Evolutionary conservation across 1,140 invertebrate species (phyloP).

Genomic region (Hycleus cichorii): DNA sequence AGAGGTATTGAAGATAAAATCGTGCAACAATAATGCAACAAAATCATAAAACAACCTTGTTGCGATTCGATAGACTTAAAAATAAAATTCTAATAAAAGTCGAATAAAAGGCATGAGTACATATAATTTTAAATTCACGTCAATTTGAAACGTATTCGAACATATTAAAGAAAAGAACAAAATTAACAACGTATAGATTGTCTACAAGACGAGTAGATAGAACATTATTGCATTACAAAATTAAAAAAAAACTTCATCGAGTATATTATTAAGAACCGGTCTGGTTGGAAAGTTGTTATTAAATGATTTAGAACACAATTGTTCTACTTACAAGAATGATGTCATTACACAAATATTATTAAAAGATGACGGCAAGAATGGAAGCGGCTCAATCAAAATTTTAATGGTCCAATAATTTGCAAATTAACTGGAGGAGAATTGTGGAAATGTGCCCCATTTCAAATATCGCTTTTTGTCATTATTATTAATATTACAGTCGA

Average conservation of each 20-base stretch:
- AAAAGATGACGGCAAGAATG: neutral
- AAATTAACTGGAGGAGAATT: constrained; percentile 3
- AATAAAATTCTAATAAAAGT: constrained; percentile 19
- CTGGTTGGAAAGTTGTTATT: constrained; percentile 29
- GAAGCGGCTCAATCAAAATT: constrained; percentile 4
- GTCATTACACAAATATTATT: constrained; percentile 23
- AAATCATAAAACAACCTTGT: constrained; percentile 13
- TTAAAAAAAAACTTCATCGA: constrained; percentile 12
- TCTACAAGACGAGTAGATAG: neutral
- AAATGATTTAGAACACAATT: constrained; percentile 32
- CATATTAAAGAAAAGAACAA: neutral
- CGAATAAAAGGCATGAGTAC: constrained; percentile 11
- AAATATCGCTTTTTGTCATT: constrained; percentile 25
- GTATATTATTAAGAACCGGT: constrained; percentile 31
- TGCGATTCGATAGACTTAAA: constrained; percentile 7
- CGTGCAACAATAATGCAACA: neutral
- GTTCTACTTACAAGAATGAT: constrained; percentile 30
- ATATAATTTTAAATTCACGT: neutral
- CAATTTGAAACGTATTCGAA: neutral
- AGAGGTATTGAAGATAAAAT: too few species aligned
- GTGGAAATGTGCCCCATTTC: constrained; percentile 8
- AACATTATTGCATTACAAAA: constrained; percentile 24
- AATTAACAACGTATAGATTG: neutral
- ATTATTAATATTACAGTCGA: constrained; percentile 1
- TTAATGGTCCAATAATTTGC: constrained; percentile 8